Conservation (phyloP, 2,797 vertebrate species). For the Carcharodon carcharias region DNA sequence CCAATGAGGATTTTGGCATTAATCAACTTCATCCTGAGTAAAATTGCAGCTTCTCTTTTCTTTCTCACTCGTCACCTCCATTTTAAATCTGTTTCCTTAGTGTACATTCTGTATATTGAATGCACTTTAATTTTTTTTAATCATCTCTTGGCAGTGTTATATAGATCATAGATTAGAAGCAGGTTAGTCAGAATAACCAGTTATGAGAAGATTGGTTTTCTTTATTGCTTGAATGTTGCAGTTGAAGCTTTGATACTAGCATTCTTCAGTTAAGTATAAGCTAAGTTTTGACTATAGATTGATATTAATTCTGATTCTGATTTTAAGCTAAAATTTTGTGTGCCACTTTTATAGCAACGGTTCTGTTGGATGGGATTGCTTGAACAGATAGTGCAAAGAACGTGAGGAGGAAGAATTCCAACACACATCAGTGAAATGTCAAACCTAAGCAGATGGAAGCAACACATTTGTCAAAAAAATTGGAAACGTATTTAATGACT, state of each 20-base stretch:
- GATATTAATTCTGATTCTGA: not conserved
- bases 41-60: not conserved
- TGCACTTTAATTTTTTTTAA: not conserved
- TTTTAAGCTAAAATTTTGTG: not conserved
- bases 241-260: not conserved
- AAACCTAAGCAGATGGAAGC: not conserved
- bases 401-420: not conserved
- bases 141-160: not conserved
- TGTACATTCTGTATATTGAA: not conserved
- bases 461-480: not conserved
- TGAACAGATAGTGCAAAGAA: not conserved
- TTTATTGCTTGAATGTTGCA: not conserved
- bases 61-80: not conserved
- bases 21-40: not conserved
- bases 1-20: constrained; percentile 2
- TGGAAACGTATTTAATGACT: not conserved
- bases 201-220: not conserved
- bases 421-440: not conserved
- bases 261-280: not conserved
- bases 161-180: not conserved
- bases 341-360: not conserved
- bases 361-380: not conserved
- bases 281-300: not conserved
- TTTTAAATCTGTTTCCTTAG: not conserved
- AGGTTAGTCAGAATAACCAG: not conserved